Evolutionary conservation across 2,797 vertebrate species (phyloP).

Genomic region (Neosilurus hyrtlii): DNA sequence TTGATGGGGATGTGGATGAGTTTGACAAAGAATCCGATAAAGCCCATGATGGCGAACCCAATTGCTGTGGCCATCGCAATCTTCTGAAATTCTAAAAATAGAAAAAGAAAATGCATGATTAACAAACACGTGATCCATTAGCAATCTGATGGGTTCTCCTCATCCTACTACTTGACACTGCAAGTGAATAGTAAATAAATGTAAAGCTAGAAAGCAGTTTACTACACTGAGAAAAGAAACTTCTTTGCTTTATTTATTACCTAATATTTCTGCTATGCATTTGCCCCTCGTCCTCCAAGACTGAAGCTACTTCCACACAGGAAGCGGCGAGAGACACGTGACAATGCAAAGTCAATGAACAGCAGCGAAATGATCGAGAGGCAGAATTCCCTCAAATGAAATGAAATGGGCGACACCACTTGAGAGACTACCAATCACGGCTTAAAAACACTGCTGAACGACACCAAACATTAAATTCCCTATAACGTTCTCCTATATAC

Average conservation of each 20-base stretch:
- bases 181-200: background rate
- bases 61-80: constrained; percentile 99
- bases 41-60: constrained; percentile 99
- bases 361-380: no score
- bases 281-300: background rate
- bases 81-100: constrained; percentile 91
- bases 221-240: background rate
- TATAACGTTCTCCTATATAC: no score
- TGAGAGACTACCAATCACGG: no score
- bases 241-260: no score
- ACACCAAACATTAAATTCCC: no score
- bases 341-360: no score
- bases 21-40: constrained; percentile 99
- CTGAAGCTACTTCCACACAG: no score
- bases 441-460: no score
- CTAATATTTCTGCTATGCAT: background rate
- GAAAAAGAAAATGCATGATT: background rate
- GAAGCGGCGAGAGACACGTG: no score
- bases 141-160: background rate
- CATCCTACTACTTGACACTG: no score
- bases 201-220: background rate
- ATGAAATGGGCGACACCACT: no score
- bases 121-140: background rate
- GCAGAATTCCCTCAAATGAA: no score
- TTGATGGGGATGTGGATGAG: constrained; percentile 99